Evolutionary conservation across 1,140 invertebrate species (phyloP), one percentile per base, ranked within the genome.

Genomic region (Globodera rostochiensis): DNA sequence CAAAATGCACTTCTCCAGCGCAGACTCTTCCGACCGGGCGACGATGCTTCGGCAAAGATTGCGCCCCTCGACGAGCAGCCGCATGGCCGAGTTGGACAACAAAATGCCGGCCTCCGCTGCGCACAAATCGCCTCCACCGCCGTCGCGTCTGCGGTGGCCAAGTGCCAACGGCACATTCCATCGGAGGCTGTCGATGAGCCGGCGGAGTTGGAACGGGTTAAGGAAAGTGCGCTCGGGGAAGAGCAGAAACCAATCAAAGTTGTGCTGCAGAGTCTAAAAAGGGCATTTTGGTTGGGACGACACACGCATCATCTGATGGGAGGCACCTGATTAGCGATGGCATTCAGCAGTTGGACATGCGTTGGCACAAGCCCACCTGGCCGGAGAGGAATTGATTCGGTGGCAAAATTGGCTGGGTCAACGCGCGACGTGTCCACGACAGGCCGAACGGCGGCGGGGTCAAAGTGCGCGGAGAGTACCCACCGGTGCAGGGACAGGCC

Each of bases 181-280:
- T 60, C 84, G 87, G 36, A 88, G 66, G 9, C 45, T 73, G 70
- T 86, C 79, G 13, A 82, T 80, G 21, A 85, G 64, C 69, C 83
- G 53, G 21, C 77, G 70, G 25, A 88, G 82, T 50, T 79, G 82
- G 77, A 90, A 89, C n/a, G 89, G 85, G 79, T 89, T 89, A 8
- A 89, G 75, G 74, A 89, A 89, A 19, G 89, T 87, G 9, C 84
- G 82, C 67, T 89, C 88, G 19, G 85, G 87, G n/a, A 88, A 73
- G 45, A 89, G 73, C 7, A 90, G 80, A 49, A 89, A 89, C 86
- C 87, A 89, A 74, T 89, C 88, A 66, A 87, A 89, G 73, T 75
- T 83, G 47, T 87, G 85, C 69, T 89, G 86, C n/a, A 88, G 66
- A 8, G 81, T 84, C 89, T 89, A 36, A 36, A 36, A 36, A 3